Evolutionary conservation across 2,797 vertebrate species (phyloP), one percentile per base, ranked within the genome.

Genomic region (Masticophis lateralis): DNA sequence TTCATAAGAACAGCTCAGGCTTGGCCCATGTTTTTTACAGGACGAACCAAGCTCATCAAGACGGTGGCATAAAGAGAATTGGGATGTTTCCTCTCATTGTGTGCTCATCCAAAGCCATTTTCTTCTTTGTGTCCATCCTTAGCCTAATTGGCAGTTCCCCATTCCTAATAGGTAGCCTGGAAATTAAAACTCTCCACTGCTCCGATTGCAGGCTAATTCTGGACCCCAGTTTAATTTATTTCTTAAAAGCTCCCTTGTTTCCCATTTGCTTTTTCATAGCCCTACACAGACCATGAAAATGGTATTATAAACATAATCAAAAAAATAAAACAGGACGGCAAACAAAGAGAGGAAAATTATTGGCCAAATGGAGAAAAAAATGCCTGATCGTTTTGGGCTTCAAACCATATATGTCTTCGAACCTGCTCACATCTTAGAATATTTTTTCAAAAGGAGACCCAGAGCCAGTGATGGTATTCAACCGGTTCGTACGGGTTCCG

Each of bases 151-250:
- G 89, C 16, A 59, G 27, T 18, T 94, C 93, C 55, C 74, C 91
- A 32, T 93, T 91, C 51, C 60, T 93, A 91, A 86, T 92, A 89
- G 13, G 28, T 89, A 93, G 32, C 10, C 59, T 92, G 12, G 43
- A 93, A 88, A 88, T 93, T 92, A 74, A 93, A 95, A 5, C 91
- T 87, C 88, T 66, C 10, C 87, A 5, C 51, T 22, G 37, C 92
- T 90, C 55, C 14, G 12, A 91, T 93, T 87, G 87, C 10, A 53
- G 13, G 57, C 53, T 95, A 92, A 96, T 96, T 93, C 88, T 69
- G 55, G 56, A 63, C 89, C 69, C 87, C 61, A 28, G 51, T 59
- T 91, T 95, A 92, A 94, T 95, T 94, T 94, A 90, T 95, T 96
- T 91, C 37, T 95, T 61, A 92, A 66, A 43, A 90, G 74, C 94